Conservation (phyloP, 2,888 invertebrate species). For the Scaeva pyrastri region DNA sequence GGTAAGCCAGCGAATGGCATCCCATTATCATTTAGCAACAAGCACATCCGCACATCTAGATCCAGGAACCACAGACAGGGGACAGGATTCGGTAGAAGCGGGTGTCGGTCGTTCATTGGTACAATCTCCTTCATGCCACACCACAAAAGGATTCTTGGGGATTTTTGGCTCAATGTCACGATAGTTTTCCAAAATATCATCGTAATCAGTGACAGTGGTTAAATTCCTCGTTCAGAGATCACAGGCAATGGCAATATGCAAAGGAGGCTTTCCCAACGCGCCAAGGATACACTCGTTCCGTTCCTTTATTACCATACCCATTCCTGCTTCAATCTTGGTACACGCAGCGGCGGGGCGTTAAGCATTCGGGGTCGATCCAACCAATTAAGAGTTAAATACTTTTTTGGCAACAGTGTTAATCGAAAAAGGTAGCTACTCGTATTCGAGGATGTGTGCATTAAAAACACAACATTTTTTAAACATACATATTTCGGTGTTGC, state of each 20-base stretch:
- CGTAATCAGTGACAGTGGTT: slow-evolving; percentile 73
- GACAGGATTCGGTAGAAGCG: too few relatives aligned
- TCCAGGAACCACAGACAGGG: slow-evolving; percentile 14
- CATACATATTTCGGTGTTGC: slow-evolving; percentile 52
- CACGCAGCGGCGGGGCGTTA: too few relatives aligned
- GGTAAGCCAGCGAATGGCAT: slow-evolving; percentile 68
- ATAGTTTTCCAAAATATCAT: slow-evolving; percentile 66
- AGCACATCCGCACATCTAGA: slow-evolving; percentile 18
- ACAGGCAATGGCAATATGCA: slow-evolving; percentile 53
- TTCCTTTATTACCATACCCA: neutral
- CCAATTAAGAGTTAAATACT: slow-evolving; percentile 70
- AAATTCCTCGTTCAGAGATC: slow-evolving; percentile 53
- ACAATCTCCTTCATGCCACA: slow-evolving; percentile 28
- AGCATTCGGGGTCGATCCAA: slow-evolving; percentile 21
- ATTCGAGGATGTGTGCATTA: slow-evolving; percentile 6
- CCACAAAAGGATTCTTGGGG: slow-evolving; percentile 46
- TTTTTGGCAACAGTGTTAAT: slow-evolving; percentile 70
- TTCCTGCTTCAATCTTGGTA: too few relatives aligned
- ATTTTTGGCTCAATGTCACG: slow-evolving; percentile 71
- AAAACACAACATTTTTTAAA: slow-evolving; percentile 54
- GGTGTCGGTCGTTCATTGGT: too few relatives aligned
- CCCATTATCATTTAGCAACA: slow-evolving; percentile 73
- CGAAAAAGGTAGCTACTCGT: slow-evolving; percentile 42
- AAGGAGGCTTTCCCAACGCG: slow-evolving; percentile 38
- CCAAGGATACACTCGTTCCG: slow-evolving; percentile 21